phyloP scores from a whole-genome alignment of 2,113 vertebrate genomes.

The Typhlomys cinereus region DNA sequence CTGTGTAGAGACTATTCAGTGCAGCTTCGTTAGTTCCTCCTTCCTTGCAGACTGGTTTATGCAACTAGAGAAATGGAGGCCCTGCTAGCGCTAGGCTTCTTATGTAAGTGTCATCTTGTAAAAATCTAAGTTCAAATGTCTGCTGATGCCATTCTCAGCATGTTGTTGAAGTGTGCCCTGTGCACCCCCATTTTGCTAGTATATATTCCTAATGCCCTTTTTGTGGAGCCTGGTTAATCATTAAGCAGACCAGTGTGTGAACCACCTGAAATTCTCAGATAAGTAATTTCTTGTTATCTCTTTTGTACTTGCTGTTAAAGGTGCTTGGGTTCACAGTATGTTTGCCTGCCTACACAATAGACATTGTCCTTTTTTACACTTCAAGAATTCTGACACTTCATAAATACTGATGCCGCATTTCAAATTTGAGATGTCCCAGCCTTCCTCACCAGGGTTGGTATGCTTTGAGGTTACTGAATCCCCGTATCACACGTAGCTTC shows the following conservation, averaged over 20 bases:
- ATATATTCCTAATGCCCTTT: constrained; percentile 26
- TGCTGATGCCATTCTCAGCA: neutral
- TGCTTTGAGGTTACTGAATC: constrained; percentile 8
- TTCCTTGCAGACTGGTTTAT: neutral
- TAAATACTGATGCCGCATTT: neutral
- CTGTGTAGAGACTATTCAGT: neutral
- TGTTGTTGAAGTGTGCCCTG: neutral
- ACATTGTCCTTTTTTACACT: neutral
- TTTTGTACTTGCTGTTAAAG: constrained; percentile 16
- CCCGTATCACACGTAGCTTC: neutral
- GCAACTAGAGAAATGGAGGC: neutral
- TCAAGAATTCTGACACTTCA: neutral
- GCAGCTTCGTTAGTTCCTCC: neutral
- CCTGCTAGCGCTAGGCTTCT: neutral
- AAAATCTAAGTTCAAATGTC: constrained; percentile 8
- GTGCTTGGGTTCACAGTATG: constrained; percentile 3
- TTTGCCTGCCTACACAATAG: constrained; percentile 1
- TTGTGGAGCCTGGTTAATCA: constrained; percentile 47
- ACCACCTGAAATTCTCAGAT: constrained; percentile 40
- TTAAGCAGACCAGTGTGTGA: constrained; percentile 40
- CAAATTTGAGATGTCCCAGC: neutral
- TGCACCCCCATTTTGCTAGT: neutral
- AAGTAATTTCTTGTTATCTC: constrained; percentile 50
- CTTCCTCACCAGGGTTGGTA: neutral
- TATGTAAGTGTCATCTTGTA: neutral